These are phyloP conservation scores for Heliconius hortense DNA, from an alignment of 2,888 invertebrate species.

Conservation along the genomic window DNA sequence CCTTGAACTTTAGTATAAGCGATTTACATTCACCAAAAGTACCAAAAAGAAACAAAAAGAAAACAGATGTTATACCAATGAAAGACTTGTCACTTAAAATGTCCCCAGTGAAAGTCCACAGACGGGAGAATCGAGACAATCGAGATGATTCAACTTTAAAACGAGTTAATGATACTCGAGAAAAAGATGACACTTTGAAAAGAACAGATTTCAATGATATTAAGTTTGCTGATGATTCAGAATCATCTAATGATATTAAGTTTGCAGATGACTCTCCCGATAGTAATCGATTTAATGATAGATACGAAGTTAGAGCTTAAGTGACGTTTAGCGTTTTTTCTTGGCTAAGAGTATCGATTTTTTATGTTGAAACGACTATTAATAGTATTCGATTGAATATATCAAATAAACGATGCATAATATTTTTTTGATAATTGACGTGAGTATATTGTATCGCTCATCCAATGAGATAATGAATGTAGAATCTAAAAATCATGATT, in stretches of 20 bases:
- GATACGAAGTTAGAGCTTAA: constrained; percentile 68
- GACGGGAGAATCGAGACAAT: constrained; percentile 59
- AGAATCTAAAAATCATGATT: not conserved
- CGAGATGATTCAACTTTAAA: constrained; percentile 73
- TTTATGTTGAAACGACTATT: constrained; percentile 6
- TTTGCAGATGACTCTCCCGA: constrained; percentile 77
- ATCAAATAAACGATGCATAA: constrained; percentile 4
- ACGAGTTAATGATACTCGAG: constrained; percentile 85
- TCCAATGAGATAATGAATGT: not conserved
- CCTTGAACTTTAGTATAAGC: constrained; percentile 75
- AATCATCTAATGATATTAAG: constrained; percentile 76
- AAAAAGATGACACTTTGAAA: constrained; percentile 83
- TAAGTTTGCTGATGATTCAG: constrained; percentile 87
- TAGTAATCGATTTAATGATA: constrained; percentile 70
- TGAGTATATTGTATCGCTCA: constrained; percentile 4
- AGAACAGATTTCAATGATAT: constrained; percentile 84
- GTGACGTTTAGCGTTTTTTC: constrained; percentile 14
- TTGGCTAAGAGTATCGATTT: not conserved
- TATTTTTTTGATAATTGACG: constrained; percentile 4
- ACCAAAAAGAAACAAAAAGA: constrained; percentile 62
- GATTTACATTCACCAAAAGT: constrained; percentile 74
- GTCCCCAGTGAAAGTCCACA: constrained; percentile 69
- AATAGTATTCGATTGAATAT: not conserved
- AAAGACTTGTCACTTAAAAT: constrained; percentile 67
- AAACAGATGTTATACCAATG: constrained; percentile 70